Evolutionary conservation across 2,113 vertebrate species (phyloP), one percentile per base, ranked within the genome.

Genomic region (Megalops atlanticus): DNA sequence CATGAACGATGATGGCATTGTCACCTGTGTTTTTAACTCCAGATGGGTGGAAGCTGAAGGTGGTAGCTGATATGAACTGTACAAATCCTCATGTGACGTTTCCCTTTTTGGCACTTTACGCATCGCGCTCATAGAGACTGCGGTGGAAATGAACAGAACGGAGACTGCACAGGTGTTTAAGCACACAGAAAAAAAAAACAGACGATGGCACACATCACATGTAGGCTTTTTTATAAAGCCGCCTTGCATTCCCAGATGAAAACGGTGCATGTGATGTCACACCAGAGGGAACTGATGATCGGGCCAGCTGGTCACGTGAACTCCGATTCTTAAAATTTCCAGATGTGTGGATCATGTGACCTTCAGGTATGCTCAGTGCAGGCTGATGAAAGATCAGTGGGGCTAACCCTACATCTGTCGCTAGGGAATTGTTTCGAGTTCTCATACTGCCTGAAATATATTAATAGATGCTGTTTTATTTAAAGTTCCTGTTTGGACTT

Each of bases 61-160:
- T 52, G 3, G 70, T n/a, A 11, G 35, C 24, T 41, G 70, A 58
- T 49, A 21, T 8, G 38, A 74, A 10, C 3, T 39, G 18, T 18
- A 54, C 43, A n/a, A 40, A 35, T 54, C 21, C n/a, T n/a, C 33
- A 33, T 70, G 58, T 76, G 27, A 24, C 43, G 38, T 54, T n/a
- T n/a, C n/a, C 24, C 47, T 68, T 68, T 76, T 75, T 69, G 43
- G 73, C 80, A 81, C 80, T 81, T 81, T 75, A 76, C 18, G 36
- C 38, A 47, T 72, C 39, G 21, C 35, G 15, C 54, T 45, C 69
- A 27, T 45, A 18, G 73, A 24, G 18, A 10, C 45, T 36, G 72
- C 68, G 39, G 49, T 38, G 27, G 41, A 54, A 80, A 38, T 14
- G 27, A 38, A 70, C 43, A 18, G 15, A 45, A 71, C n/a, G 64